Evolutionary conservation across 2,888 invertebrate species (phyloP).

Genomic region (Trachelus stipa): DNA sequence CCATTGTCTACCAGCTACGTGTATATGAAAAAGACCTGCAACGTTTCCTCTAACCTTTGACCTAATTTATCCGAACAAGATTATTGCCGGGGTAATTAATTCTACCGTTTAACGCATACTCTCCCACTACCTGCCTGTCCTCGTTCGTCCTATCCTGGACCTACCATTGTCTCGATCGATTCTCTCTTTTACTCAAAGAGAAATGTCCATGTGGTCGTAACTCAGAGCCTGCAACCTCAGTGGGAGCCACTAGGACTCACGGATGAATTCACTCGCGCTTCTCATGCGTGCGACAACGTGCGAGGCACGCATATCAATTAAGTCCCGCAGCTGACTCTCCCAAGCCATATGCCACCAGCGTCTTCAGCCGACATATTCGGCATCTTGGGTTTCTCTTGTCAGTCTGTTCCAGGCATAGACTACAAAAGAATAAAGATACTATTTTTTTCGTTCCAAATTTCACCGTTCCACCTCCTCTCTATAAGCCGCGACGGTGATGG

Average conservation of each 20-base stretch:
- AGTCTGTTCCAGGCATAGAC: neutral
- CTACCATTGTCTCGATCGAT: neutral
- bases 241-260: neutral
- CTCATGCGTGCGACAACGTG: neutral
- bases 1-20: neutral
- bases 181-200: neutral
- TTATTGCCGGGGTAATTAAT: neutral
- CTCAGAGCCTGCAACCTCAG: neutral
- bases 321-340: neutral
- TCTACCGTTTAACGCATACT: neutral
- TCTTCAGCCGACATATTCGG: neutral
- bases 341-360: neutral
- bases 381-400: neutral
- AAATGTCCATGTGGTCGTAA: neutral
- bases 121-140: neutral
- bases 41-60: constrained; percentile 8
- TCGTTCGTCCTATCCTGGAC: neutral
- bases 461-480: neutral
- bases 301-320: neutral
- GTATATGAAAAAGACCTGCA: neutral
- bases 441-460: neutral
- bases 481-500: no score
- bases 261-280: neutral
- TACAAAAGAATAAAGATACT: neutral
- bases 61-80: constrained; percentile 6